Evolutionary conservation across 2,797 vertebrate species (phyloP), one percentile per base, ranked within the genome.

Genomic region (Aphelocoma californica): DNA sequence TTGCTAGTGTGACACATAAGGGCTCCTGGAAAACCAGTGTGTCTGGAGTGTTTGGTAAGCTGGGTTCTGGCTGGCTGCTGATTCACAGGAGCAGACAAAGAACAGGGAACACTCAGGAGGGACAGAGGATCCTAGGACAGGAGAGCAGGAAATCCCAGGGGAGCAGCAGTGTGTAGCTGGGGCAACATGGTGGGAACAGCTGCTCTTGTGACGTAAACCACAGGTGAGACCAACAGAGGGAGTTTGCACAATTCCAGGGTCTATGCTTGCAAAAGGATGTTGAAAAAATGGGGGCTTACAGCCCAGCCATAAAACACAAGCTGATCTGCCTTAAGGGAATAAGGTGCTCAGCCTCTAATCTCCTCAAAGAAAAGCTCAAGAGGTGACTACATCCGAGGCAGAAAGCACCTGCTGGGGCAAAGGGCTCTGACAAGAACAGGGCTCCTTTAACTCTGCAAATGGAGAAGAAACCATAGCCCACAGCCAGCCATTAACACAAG

Each of bases 121-220:
- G 34, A 65, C 32, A 67, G 57, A 56, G 24, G 24, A 8, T 45
- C 61, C 60, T 26, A 6, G 53, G 34, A 42, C 48, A 51, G 32
- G 50, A 47, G 23, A 73, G 42, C 28, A 24, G 7, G 29, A 78
- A 74, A 61, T 29, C 45, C 62, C 47, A 42, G 25, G 66, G 25
- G 10, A 85, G 28, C 36, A 34, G 5, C 62, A 32, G 26, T 1
- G 1, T 10, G 29, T 14, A 40, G 42, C 38, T 60, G 51, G 14
- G 31, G 14, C 0, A 1, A 51, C 0, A 0, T 2, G 1, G 42
- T n/a, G 36, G 34, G n/a, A 85, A 54, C 40, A 1, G 3, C 21
- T 32, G 36, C 38, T 83, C n/a, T 62, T 57, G 54, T 18, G 34
- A 29, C 18, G 31, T 10, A 31, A 32, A 34, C 53, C 3, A 14